Evolutionary conservation across 1,140 invertebrate species (phyloP).

Genomic region (Drosophila simulans): DNA sequence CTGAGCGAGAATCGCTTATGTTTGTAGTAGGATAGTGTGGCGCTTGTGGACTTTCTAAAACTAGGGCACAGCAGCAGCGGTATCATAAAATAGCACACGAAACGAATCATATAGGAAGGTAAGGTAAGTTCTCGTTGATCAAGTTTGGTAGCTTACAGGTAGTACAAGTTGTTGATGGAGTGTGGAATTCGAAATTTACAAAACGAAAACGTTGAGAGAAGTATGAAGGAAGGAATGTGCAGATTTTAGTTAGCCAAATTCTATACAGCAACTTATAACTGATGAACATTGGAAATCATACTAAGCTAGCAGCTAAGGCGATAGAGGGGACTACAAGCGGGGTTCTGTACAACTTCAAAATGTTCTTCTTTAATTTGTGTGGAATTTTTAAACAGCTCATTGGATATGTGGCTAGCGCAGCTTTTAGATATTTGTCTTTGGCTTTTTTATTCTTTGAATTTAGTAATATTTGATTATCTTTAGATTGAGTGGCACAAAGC

Average conservation of each 20-base stretch:
- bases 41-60: slow-evolving; percentile 82
- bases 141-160: slow-evolving; percentile 33
- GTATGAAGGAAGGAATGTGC: slow-evolving; percentile 12
- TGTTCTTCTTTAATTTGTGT: slow-evolving; percentile 6
- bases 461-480: slow-evolving; percentile 8
- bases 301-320: slow-evolving; percentile 28
- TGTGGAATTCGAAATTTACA: slow-evolving; percentile 27
- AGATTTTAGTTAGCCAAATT: slow-evolving; percentile 25
- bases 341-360: slow-evolving; percentile 22
- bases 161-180: slow-evolving; percentile 4
- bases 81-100: slow-evolving; percentile 67
- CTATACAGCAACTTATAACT: slow-evolving; percentile 40
- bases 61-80: slow-evolving; percentile 67
- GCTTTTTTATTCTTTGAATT: slow-evolving; percentile 18
- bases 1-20: slow-evolving; percentile 83
- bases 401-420: slow-evolving; percentile 28
- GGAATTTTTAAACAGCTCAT: slow-evolving; percentile 22
- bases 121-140: slow-evolving; percentile 44
- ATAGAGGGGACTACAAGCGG: slow-evolving; percentile 23
- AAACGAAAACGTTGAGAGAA: slow-evolving; percentile 28
- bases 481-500: slow-evolving; percentile 50
- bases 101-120: slow-evolving; percentile 55
- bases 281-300: slow-evolving; percentile 21
- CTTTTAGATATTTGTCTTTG: slow-evolving; percentile 16
- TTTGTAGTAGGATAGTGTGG: slow-evolving; percentile 82